Base-by-base conservation (phyloP, 1,140 invertebrate genomes). In the Mylabris phalerata region DNA sequence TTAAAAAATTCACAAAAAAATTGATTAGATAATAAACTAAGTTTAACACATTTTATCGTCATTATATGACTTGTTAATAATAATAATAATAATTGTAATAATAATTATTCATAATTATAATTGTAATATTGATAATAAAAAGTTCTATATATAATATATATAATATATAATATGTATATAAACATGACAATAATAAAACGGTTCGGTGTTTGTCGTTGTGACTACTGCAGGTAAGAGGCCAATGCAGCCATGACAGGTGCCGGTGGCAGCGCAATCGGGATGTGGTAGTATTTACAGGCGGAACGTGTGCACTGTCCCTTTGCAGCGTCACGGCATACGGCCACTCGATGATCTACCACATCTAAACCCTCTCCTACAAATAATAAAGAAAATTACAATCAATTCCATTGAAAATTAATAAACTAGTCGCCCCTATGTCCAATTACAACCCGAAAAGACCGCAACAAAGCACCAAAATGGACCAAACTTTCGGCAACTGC, bases 281-380 rank as follows among this genome's bases (percentile, higher is more conserved):
- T 90, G 82, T 92, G 89, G 83, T 92, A 92, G 83, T 90, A 94
- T 87, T 93, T 93, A 87, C 92, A 95, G 77, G 87, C 83, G 75
- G 88, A 86, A 75, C 91, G 88, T 70, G 85, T 82, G 78, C 92
- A 94, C 75, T 89, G 86, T 73, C 91, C 91, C 75, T 91, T 92
- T 71, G 89, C 91, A 75, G 90, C 89, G 82, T 95, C 92, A 75
- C 91, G 89, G 80, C 92, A 95, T 70, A 95, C 92, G 75, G 90
- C 91, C 80, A 95, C 92, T 77, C 89, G 87, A 76, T 91, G 90
- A 78, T 93, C 90, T 80, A 86, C 86, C 81, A 93, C 89, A 84
- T 94, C 91, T 82, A 94, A 90, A 75, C 83, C 83, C 80, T 91
- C 90, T 82, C 91, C 92, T 94, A 49, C 24, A 67, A 70, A 19